A percentile compares a stretch with the other conserved stretches of the same genome.
phyloP scores from a whole-genome alignment of 1,140 invertebrate species.

The Cydia strobilella region DNA sequence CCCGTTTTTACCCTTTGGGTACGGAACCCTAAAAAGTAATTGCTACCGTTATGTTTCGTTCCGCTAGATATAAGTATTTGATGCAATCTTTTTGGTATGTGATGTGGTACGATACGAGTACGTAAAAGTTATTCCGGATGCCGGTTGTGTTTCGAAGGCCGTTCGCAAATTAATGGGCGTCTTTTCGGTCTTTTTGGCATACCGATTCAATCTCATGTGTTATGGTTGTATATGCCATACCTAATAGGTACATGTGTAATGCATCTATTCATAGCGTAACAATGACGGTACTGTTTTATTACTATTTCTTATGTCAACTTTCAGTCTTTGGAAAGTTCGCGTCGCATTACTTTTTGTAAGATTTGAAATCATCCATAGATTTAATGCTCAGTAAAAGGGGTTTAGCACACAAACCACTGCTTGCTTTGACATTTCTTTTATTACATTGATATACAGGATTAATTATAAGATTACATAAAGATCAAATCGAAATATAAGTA shows the following conservation, averaged over 20 bases:
- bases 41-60: conserved; percentile 53
- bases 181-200: conserved; percentile 12
- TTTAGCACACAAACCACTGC: too few species aligned
- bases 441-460: too few species aligned
- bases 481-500: too few species aligned
- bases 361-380: too few species aligned
- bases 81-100: conserved; percentile 45
- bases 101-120: conserved; percentile 33
- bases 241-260: conserved; percentile 18
- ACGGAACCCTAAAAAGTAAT: too few species aligned
- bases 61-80: conserved; percentile 49
- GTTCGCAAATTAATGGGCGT: conserved; percentile 37
- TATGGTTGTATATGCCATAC: neutral
- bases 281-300: neutral
- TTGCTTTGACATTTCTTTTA: too few species aligned
- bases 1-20: too few species aligned
- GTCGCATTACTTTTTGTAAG: conserved; percentile 11
- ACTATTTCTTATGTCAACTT: conserved; percentile 25
- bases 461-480: too few species aligned
- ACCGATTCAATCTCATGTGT: neutral
- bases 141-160: conserved; percentile 44
- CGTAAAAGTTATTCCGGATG: conserved; percentile 48
- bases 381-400: too few species aligned
- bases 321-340: conserved; percentile 28
- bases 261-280: neutral